Percentiles rank a stretch among this genome's conserved stretches.
These are phyloP conservation scores for Keiferia lycopersicella DNA, from an alignment of 2,888 invertebrate genomes.

Conservation along the genomic window DNA sequence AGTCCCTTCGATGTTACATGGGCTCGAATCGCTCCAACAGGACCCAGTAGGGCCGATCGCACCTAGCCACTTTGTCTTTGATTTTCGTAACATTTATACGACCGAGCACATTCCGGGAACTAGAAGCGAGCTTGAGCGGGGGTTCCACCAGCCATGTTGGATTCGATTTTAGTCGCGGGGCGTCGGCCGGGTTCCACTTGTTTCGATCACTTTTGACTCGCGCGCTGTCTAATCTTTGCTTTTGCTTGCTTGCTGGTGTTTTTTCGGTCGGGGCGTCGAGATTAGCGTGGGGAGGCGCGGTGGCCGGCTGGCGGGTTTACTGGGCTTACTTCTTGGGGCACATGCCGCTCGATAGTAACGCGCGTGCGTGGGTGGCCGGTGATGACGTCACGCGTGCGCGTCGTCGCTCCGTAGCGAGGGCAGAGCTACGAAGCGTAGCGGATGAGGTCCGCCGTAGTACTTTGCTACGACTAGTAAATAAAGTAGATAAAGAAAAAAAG, in stretches of 20 bases:
- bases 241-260: slow-evolving; percentile 26
- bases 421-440: slow-evolving; percentile 49
- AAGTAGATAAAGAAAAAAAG: no score
- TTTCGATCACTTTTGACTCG: neutral
- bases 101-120: slow-evolving; percentile 62
- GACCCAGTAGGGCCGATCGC: slow-evolving; percentile 50
- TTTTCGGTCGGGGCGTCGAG: slow-evolving; percentile 72
- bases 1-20: slow-evolving; percentile 62
- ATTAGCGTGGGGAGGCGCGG: slow-evolving; percentile 69
- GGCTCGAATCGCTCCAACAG: slow-evolving; percentile 54
- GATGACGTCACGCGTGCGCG: slow-evolving; percentile 70
- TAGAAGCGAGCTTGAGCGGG: slow-evolving; percentile 48
- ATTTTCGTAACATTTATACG: slow-evolving; percentile 79
- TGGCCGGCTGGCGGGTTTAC: slow-evolving; percentile 7
- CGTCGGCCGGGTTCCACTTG: neutral
- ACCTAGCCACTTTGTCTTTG: slow-evolving; percentile 62
- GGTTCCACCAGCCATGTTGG: slow-evolving; percentile 69
- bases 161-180: slow-evolving; percentile 42
- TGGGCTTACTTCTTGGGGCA: slow-evolving; percentile 44
- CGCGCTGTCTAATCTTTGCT: neutral
- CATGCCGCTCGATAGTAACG: slow-evolving; percentile 78
- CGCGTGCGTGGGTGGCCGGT: slow-evolving; percentile 68
- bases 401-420: slow-evolving; percentile 46
- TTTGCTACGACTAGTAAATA: no score
- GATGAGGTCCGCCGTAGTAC: slow-evolving; percentile 31